phyloP scores from a whole-genome alignment of 2,888 invertebrate species.

The Eupithecia insigniata region DNA sequence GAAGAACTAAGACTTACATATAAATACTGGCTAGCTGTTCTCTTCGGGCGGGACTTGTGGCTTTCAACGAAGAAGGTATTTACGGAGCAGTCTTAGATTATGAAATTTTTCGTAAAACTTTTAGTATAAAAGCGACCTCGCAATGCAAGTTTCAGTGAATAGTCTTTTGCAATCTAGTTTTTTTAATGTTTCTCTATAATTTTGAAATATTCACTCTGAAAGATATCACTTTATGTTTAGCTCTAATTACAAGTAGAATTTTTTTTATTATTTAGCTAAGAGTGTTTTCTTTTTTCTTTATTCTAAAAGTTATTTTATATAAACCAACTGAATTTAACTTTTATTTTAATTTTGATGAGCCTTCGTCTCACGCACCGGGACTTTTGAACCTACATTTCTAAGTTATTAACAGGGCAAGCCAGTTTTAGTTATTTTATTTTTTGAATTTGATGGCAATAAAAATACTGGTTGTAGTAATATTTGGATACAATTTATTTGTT shows the following conservation, averaged over 20 bases:
- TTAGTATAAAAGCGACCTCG: conserved; percentile 2
- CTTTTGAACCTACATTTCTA: too few species aligned
- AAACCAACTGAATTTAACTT: too few species aligned
- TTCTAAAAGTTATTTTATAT: neutral
- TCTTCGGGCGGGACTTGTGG: conserved; percentile 2
- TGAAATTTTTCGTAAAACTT: conserved; percentile 14
- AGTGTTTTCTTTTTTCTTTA: neutral
- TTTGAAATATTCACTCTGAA: neutral
- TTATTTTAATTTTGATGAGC: too few species aligned
- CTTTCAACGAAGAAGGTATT: conserved; percentile 25
- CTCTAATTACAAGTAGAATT: neutral
- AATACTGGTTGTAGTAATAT: too few species aligned
- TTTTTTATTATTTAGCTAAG: neutral
- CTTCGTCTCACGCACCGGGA: too few species aligned
- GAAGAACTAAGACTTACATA: neutral
- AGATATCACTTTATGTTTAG: neutral
- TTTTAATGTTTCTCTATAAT: neutral
- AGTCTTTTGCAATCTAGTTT: neutral
- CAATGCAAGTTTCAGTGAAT: neutral
- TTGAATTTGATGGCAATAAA: too few species aligned
- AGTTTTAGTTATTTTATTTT: too few species aligned
- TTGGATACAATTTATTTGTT: too few species aligned
- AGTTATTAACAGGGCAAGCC: too few species aligned
- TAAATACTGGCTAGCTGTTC: conserved; percentile 1
- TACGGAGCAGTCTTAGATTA: conserved; percentile 4